These are phyloP conservation scores for Polypedilum vanderplanki DNA, from an alignment of 1,140 invertebrate genomes.

Conservation along the genomic window DNA sequence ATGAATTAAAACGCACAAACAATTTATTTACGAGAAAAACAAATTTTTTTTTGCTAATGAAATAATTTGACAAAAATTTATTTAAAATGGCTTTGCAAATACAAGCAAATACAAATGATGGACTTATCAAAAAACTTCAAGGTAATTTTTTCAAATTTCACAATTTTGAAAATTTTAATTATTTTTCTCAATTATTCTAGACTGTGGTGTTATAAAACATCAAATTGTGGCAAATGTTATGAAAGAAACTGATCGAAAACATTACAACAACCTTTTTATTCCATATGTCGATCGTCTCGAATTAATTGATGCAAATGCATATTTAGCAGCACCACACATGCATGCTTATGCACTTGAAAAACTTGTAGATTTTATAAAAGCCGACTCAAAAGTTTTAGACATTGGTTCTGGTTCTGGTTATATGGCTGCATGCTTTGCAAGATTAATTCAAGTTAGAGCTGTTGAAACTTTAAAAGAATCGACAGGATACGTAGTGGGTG, in stretches of 20 bases:
- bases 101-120: slow-evolving; percentile 76
- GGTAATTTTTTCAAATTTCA: slow-evolving; percentile 48
- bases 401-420: slow-evolving; percentile 94
- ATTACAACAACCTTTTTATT: slow-evolving; percentile 58
- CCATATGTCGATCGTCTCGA: slow-evolving; percentile 89
- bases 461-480: slow-evolving; percentile 41
- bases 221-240: slow-evolving; percentile 75
- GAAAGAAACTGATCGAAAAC: slow-evolving; percentile 74
- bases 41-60: no score
- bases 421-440: slow-evolving; percentile 81
- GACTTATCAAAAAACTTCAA: slow-evolving; percentile 74
- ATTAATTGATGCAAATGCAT: slow-evolving; percentile 81
- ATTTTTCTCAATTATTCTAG: slow-evolving; percentile 50
- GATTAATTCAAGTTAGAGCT: slow-evolving; percentile 36
- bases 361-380: slow-evolving; percentile 59
- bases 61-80: no score
- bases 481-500: slow-evolving; percentile 71
- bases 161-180: neutral
- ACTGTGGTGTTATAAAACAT: slow-evolving; percentile 75
- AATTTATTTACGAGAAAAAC: no score
- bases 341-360: slow-evolving; percentile 92
- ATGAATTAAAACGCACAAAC: no score
- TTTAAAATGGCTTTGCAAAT: slow-evolving; percentile 41
- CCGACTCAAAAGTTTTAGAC: slow-evolving; percentile 78
- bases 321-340: slow-evolving; percentile 98